A percentile compares a stretch with the other conserved stretches of the same genome.
phyloP scores from a whole-genome alignment of 2,113 vertebrate genomes.

The Lampris megalopsis region DNA sequence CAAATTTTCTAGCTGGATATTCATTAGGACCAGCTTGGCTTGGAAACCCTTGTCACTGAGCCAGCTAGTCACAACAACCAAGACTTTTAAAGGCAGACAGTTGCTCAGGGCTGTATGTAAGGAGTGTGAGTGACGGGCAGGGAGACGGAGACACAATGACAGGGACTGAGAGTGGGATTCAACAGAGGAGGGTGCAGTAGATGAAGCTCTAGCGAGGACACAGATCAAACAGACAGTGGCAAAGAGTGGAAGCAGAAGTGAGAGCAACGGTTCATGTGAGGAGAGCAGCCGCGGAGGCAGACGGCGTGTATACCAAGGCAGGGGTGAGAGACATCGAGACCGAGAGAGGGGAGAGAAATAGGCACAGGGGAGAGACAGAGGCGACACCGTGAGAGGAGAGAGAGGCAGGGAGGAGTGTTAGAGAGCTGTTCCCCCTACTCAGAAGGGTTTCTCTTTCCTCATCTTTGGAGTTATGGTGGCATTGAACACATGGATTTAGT shows the following conservation, averaged over 20 bases:
- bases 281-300: background rate
- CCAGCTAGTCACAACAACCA: slow-evolving; percentile 60
- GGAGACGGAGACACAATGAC: slow-evolving; percentile 40
- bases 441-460: slow-evolving; percentile 16
- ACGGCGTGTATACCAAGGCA: background rate
- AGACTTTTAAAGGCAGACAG: slow-evolving; percentile 60
- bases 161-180: slow-evolving; percentile 25
- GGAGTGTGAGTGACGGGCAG: slow-evolving; percentile 56
- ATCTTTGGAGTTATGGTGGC: slow-evolving; percentile 65
- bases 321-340: slow-evolving; percentile 42
- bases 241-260: background rate
- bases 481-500: slow-evolving; percentile 79
- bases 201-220: slow-evolving; percentile 41
- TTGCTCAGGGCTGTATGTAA: slow-evolving; percentile 33
- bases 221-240: background rate
- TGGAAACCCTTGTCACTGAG: slow-evolving; percentile 60
- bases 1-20: slow-evolving; percentile 60
- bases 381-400: slow-evolving; percentile 7
- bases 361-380: slow-evolving; percentile 1
- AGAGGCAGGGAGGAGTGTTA: background rate
- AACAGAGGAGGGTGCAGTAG: slow-evolving; percentile 37
- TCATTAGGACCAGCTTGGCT: slow-evolving; percentile 51
- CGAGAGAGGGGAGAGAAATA: slow-evolving; percentile 17
- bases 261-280: background rate
- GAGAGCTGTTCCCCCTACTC: background rate